These are phyloP conservation scores for Actenoides lindsayi DNA, from an alignment of 2,113 vertebrate species.

Conservation along the genomic window DNA sequence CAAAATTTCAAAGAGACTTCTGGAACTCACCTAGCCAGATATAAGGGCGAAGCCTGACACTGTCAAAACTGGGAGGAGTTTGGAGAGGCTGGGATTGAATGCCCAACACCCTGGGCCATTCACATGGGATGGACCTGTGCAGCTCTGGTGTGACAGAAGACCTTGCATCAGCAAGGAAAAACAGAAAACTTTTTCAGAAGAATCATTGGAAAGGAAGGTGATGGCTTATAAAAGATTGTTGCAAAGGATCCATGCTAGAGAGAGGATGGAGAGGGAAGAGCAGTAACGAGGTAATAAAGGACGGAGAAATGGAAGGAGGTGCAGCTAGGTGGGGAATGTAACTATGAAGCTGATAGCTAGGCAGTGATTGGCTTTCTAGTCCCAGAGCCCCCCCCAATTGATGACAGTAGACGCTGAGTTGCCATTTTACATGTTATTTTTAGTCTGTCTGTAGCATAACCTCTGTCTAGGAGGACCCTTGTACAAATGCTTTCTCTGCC, in stretches of 20 bases:
- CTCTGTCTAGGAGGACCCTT: neutral
- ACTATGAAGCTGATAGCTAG: neutral
- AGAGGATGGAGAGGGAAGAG: neutral
- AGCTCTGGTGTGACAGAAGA: neutral
- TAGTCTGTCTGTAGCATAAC: neutral
- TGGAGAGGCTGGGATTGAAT: neutral
- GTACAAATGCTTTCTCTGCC: neutral
- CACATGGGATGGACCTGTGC: accelerated
- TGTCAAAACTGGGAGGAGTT: neutral
- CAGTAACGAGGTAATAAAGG: neutral
- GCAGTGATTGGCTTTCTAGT: neutral
- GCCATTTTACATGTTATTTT: neutral
- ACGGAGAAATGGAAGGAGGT: neutral
- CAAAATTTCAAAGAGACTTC: neutral
- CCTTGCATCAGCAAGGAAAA: neutral
- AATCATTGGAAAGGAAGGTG: neutral
- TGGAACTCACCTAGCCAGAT: neutral
- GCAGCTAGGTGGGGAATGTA: neutral
- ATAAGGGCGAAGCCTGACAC: neutral
- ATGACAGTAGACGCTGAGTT: neutral
- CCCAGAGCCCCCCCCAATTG: neutral
- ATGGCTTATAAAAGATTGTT: neutral
- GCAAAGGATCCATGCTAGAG: neutral
- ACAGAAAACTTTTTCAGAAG: neutral
- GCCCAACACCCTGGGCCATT: neutral